Percentiles rank a stretch among this genome's conserved stretches.
phyloP scores from a whole-genome alignment of 37 sponge, comb jelly and placozoan genomes.

The Cliona cf. orientalis region DNA sequence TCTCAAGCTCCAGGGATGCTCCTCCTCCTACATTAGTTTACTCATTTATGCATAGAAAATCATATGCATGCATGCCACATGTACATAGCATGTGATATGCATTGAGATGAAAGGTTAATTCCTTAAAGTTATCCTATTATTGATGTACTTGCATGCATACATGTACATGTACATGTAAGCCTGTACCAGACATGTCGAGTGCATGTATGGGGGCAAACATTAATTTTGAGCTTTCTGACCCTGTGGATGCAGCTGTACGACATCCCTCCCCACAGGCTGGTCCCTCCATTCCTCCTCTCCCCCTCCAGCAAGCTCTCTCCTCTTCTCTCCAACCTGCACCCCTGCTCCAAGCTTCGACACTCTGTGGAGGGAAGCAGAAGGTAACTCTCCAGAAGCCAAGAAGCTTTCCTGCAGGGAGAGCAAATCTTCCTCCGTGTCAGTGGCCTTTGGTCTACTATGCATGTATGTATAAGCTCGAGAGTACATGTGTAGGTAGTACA shows the following conservation, averaged over 20 bases:
- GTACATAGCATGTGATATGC: too few relatives aligned
- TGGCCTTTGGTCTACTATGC: conserved; percentile 65
- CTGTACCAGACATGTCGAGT: too few relatives aligned
- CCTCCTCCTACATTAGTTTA: neutral
- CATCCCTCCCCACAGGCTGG: conserved; percentile 18
- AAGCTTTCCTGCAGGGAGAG: conserved; percentile 76
- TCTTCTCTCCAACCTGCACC: conserved; percentile 39
- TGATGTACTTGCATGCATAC: too few relatives aligned
- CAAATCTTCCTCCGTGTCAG: conserved; percentile 83
- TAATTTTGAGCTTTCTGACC: too few relatives aligned
- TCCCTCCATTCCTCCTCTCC: neutral
- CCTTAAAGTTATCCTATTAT: too few relatives aligned
- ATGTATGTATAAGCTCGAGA: too few relatives aligned
- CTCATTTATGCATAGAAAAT: neutral
- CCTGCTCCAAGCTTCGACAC: neutral
- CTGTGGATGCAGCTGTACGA: conserved; percentile 18
- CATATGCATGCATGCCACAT: neutral
- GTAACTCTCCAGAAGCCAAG: conserved; percentile 35
- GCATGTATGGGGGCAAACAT: too few relatives aligned
- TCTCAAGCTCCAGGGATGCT: too few relatives aligned
- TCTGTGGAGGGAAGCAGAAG: conserved; percentile 50
- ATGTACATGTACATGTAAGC: too few relatives aligned
- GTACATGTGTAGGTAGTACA: too few relatives aligned
- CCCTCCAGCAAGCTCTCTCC: conserved; percentile 1
- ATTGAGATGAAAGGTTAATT: too few relatives aligned